Base-by-base conservation (phyloP, 2,888 invertebrate species). In the Xestoiulus laeticollis region DNA sequence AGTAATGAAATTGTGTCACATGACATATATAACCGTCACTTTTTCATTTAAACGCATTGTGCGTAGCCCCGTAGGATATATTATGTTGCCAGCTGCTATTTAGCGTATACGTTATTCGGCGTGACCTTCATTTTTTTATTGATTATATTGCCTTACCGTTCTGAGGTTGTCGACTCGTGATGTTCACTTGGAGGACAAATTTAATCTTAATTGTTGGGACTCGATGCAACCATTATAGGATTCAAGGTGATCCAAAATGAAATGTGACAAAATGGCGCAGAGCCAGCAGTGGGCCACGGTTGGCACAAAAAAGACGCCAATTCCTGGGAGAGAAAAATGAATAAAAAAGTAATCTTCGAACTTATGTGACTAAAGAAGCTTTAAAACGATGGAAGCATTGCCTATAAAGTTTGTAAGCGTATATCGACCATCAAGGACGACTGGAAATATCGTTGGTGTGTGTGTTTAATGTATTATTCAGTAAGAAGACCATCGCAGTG, bases 61-160 rank as follows among this genome's bases (percentile, higher is more conserved):
- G 22, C 26, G 22, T 22, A 26, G 68, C 26, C 38, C 26, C 26
- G 26, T 68, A 68, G 3, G 5, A 68, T 26, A 68, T 26, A 26
- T 26, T 26, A 30, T 26, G 26, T 30, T 78, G 78, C 78, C 78
- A 30, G 26, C 26, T 78, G 22, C 78, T 78, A 16, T 78, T 78
- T 78, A 78, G 78, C 78, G 78, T 78, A 30, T 26, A 78, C 78
- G 26, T 78, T n/a, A 30, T 30, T 78, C 78, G 14, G 14, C 26
- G 78, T 78, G 78, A 30, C 78, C 78, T 78, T 78, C 22, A 78
- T 78, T 78, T 78, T 43, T 78, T 78, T 78, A 78, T 78, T 78
- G 78, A 78, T 78, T 78, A 78, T 78, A 78, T 78, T 78, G 78
- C 78, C 78, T 10, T 26, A 78, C 26, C 78, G 78, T 30, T 26